Percentiles rank a stretch among this genome's conserved stretches.
These are phyloP conservation scores for Caenorhabditis zanzibari DNA, from an alignment of 2,888 invertebrate genomes.

Conservation along the genomic window DNA sequence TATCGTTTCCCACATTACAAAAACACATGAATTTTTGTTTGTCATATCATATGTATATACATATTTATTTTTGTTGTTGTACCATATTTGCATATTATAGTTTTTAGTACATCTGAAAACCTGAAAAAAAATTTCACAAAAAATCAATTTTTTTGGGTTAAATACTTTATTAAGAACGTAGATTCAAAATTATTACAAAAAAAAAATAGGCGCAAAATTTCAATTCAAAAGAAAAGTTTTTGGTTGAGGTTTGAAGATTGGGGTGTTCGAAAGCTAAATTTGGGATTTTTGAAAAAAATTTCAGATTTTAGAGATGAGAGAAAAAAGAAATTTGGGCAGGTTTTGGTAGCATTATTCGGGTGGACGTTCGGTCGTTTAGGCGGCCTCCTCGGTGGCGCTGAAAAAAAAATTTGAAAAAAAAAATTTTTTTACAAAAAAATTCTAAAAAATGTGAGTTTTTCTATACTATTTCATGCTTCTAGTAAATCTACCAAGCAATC, in stretches of 20 bases:
- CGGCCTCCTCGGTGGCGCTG: slow-evolving; percentile 61
- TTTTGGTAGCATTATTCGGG: slow-evolving; percentile 34
- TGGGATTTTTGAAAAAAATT: slow-evolving; percentile 8
- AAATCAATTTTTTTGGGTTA: neutral
- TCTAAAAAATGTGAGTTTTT: neutral
- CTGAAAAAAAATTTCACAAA: slow-evolving; percentile 9
- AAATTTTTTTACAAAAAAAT: neutral
- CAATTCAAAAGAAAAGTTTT: slow-evolving; percentile 15
- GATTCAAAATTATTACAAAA: slow-evolving; percentile 1
- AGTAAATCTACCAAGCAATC: neutral
- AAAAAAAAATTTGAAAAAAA: slow-evolving; percentile 27
- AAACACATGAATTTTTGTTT: no score
- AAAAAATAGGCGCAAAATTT: neutral
- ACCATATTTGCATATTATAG: neutral
- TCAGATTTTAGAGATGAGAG: slow-evolving; percentile 17
- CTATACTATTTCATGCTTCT: slow-evolving; percentile 5
- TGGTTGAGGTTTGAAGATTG: neutral
- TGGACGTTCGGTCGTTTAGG: slow-evolving; percentile 25
- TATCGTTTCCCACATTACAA: neutral
- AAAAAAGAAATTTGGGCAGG: slow-evolving; percentile 20
- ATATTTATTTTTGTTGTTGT: neutral
- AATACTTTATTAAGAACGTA: slow-evolving; percentile 43
- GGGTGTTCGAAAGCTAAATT: slow-evolving; percentile 39
- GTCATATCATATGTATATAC: no score
- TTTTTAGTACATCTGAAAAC: neutral